Evolutionary conservation across 92 coral and sea anemone species (phyloP), one percentile per base, ranked within the genome.

Genomic region (Porites evermanni): DNA sequence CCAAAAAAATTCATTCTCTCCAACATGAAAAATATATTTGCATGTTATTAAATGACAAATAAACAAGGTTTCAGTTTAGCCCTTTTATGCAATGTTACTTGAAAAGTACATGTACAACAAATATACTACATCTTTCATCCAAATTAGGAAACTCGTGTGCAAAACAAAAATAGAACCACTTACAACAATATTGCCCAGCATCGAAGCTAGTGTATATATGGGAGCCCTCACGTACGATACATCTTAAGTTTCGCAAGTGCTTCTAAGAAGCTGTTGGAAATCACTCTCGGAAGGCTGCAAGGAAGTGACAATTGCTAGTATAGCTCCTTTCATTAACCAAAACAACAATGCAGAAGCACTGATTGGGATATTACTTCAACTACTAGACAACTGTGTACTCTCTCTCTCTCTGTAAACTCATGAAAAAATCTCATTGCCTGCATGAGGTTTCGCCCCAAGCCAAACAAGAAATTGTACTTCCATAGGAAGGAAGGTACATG

Each of bases 131-230:
- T 81, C 19, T 58, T 80, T 1, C 66, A 71, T 56, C 66, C 70
- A 81, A 71, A 32, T 81, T 53, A 67, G 65, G 75, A 79, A 67
- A 54, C 19, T 56, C 19, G 58, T 18, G 50, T 50, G 50, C 84
- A 79, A 50, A 65, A 51, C 20, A 70, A 70, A 81, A 81, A 81
- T 70, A 70, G 78, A 54, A 80, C 26, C 8, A 70, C 58, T 19
- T 13, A 24, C 14, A 69, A 9, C 19, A 70, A 70, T 56, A 56
- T 51, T 56, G 67, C 38, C 58, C 85, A 81, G 58, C 71, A 81
- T 81, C 67, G 24, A 16, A 18, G 67, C 71, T 69, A 11, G 64
- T 79, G 65, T 38, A 56, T 56, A 56, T 8, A 67, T 79, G 65
- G 53, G 56, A 74, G 16, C 16, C 13, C 21, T 13, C 38, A 54